Evolutionary conservation across 2,888 invertebrate species (phyloP).

Genomic region (Aphrophora alni): DNA sequence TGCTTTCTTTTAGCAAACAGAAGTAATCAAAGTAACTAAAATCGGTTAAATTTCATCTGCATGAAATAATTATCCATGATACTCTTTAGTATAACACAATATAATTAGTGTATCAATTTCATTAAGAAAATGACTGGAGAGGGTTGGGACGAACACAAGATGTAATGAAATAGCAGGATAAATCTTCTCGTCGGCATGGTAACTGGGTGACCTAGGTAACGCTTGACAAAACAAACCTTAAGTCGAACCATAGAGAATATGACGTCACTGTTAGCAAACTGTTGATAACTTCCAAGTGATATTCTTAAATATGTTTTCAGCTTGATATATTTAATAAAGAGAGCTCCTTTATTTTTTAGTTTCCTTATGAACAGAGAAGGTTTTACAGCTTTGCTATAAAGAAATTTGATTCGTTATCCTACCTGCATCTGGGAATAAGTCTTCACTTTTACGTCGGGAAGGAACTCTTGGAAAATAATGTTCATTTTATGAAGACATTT

Average conservation of each 20-base stretch:
- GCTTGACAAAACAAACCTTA: not conserved
- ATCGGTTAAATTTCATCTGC: too few species aligned
- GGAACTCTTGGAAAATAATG: not conserved
- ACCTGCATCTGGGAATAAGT: not conserved
- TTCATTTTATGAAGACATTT: not conserved
- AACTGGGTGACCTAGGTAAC: slow-evolving; percentile 1
- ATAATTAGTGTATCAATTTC: not conserved
- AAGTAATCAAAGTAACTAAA: too few species aligned
- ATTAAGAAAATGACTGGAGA: not conserved
- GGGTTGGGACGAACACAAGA: not conserved
- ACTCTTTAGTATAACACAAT: not conserved
- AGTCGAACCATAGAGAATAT: not conserved
- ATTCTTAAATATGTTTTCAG: not conserved
- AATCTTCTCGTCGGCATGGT: not conserved
- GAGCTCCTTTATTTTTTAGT: not conserved
- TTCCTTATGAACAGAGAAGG: not conserved
- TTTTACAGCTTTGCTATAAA: not conserved
- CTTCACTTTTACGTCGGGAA: not conserved
- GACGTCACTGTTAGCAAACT: not conserved
- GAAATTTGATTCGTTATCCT: not conserved
- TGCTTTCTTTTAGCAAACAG: too few species aligned
- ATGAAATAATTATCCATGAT: too few species aligned
- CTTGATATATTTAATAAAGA: not conserved
- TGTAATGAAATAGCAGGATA: slow-evolving; percentile 4
- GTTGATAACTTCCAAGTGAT: not conserved